Evolutionary conservation across 2,797 vertebrate genomes (phyloP).

Genomic region (Sebastes taczanowskii): DNA sequence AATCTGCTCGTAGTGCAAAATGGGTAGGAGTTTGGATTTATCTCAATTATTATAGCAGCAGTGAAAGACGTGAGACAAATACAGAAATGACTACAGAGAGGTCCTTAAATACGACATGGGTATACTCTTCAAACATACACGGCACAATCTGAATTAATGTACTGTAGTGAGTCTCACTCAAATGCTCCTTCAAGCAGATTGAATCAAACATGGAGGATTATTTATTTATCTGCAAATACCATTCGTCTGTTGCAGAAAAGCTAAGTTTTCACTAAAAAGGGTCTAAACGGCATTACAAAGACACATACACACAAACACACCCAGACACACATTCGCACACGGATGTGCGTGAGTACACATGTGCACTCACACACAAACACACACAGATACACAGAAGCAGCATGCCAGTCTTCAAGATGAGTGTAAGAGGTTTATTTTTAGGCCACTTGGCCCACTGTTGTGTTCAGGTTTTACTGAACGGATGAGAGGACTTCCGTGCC

Average conservation of each 20-base stretch:
- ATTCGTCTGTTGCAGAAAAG: constrained; percentile 14
- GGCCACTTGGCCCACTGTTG: constrained; percentile 69
- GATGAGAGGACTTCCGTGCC: constrained; percentile 73
- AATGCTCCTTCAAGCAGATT: constrained; percentile 31
- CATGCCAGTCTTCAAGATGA: constrained; percentile 69
- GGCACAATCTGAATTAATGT: not conserved
- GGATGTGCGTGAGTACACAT: constrained; percentile 22
- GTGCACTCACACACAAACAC: not conserved
- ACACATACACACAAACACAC: constrained; percentile 12
- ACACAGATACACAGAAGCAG: constrained; percentile 38
- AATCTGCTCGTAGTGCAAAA: constrained; percentile 42
- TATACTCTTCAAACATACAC: not conserved
- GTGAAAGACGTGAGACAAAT: not conserved
- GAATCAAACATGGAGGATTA: constrained; percentile 51
- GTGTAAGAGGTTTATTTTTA: constrained; percentile 79
- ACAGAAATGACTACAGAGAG: not conserved
- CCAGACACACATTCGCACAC: constrained; percentile 9
- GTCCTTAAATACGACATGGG: constrained; percentile 7
- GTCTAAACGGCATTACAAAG: constrained; percentile 47
- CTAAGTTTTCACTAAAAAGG: constrained; percentile 45
- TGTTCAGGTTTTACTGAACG: constrained; percentile 75
- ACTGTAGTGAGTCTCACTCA: not conserved
- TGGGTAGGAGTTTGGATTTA: not conserved
- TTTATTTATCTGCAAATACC: constrained; percentile 49
- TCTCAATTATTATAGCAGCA: not conserved